Evolutionary conservation across 2,888 invertebrate species (phyloP), one percentile per base, ranked within the genome.

Genomic region (Thymelicus lineola): DNA sequence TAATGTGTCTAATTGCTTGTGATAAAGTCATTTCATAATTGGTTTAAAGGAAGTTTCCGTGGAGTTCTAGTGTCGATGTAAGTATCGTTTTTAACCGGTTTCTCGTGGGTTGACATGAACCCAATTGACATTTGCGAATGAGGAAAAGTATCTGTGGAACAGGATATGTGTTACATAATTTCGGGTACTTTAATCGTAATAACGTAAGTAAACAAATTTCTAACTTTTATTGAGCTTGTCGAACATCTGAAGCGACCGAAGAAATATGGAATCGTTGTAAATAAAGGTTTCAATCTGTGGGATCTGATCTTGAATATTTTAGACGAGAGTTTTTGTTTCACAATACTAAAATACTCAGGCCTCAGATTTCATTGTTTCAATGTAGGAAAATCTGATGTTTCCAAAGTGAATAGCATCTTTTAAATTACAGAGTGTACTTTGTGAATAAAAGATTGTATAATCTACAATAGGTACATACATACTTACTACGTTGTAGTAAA

Each of bases 61-160:
- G 46, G n/a, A 20, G 35, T 57, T 63, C 48, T 67, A 12, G 55
- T 20, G 50, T 5, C 48, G 17, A 17, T 38, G 63, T 63, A 58
- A 63, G 63, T 58, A 62, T 48, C 45, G 42, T 57, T 67, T 50
- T 53, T n/a, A 63, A 69, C 57, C 69, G 63, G 69, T 58, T 69
- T 58, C 35, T 42, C 35, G 48, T 48, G 62, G 63, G 15, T 64
- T 38, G 36, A 42, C 38, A 12, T 63, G 62, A 28, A 63, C 48
- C 58, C 38, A n/a, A 63, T 20, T 63, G 63, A 69, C 69, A 69
- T 69, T 69, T 69, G 50, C 48, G 48, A 38, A 46, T 62, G 36
- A 69, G 69, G 69, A 63, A 69, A 68, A 68, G 7, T 35, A 12
- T n/a, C 5, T n/a, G 46, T 63, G 15, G 38, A 63, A 50, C 38